Base-by-base conservation (phyloP, 2,113 vertebrate genomes). In the Illadopsis cleaveri region DNA sequence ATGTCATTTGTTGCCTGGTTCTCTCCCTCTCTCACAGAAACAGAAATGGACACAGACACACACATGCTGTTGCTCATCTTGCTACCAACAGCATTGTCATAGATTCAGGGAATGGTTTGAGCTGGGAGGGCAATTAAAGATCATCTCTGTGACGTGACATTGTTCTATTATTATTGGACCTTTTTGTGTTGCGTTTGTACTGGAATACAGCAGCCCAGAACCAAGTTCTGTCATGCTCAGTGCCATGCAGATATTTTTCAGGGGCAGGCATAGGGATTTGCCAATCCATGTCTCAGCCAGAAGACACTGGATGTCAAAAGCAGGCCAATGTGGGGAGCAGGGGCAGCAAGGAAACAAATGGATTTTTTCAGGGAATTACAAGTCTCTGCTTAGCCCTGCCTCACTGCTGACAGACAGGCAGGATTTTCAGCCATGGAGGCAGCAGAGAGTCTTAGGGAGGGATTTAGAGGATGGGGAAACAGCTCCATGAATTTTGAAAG, bases 401-500 rank as follows among this genome's bases (percentile, higher is more conserved):
- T 84, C 37, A 4, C 38, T 2, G 22, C 47, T 81, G 77, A 66
- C 64, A 58, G 58, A 53, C 25, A 2, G 83, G 47, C 20, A 15
- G 77, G 84, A 84, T 93, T 84, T 70, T 68, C 84, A 81, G 60
- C 72, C 5, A 0, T 10, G 48, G 72, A 85, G 56, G 77, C 72
- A 86, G 83, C 89, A 50, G 92, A 10, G 2, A 42, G 72, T 89
- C 69, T 91, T 94, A 84, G 75, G 77, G 61, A 84, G 61, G 58
- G 82, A 83, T 95, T 95, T 96, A 45, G 62, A 77, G 37, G 48
- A 82, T 82, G 57, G 82, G 82, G 53, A 71, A 89, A 40, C 57
- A 47, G 69, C 73, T 75, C 66, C 82, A 64, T 89, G 84, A 95
- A 95, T 94, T 95, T 89, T 95, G 90, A 93, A 84, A 89, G 45